A percentile compares a stretch with the other conserved stretches of the same genome.
phyloP scores from a whole-genome alignment of 2,888 invertebrate genomes.

The Drosophila merina region DNA sequence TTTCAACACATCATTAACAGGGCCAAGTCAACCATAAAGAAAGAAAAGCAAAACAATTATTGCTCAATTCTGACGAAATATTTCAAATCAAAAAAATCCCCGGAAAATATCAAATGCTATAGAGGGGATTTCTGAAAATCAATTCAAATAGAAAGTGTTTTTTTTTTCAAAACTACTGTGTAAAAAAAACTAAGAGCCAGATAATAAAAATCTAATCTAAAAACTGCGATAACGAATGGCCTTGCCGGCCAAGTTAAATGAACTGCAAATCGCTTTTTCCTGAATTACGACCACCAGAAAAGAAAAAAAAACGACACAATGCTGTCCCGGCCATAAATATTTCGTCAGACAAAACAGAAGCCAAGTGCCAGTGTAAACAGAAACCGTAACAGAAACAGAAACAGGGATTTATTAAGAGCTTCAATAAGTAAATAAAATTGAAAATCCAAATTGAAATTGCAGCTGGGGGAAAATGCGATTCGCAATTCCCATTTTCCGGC shows the following conservation, averaged over 20 bases:
- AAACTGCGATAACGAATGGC: conserved; percentile 20
- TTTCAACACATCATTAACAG: conserved; percentile 68
- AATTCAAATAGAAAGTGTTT: neutral
- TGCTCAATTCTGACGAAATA: conserved; percentile 1
- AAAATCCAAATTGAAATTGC: conserved; percentile 15
- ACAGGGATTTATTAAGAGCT: conserved; percentile 37
- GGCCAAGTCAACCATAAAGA: conserved; percentile 9
- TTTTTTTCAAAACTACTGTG: neutral
- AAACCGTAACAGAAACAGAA: conserved; percentile 19
- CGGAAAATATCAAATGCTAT: neutral
- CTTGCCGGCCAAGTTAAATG: conserved; percentile 27
- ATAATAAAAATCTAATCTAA: conserved; percentile 12
- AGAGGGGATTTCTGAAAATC: conserved; percentile 5
- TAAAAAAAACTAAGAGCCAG: conserved; percentile 1
- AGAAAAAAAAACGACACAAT: neutral
- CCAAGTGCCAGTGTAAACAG: conserved; percentile 23
- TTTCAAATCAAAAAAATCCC: neutral
- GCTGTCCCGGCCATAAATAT: conserved; percentile 34
- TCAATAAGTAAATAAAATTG: conserved; percentile 26
- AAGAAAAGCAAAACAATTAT: conserved; percentile 1
- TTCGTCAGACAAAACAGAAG: conserved; percentile 12
- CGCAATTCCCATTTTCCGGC: conserved; percentile 28
- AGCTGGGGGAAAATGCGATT: conserved; percentile 22
- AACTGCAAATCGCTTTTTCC: conserved; percentile 14
- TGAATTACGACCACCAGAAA: neutral